A percentile compares a stretch with the other conserved stretches of the same genome.
Evolutionary conservation across 2,797 vertebrate species (phyloP).

Genomic region (Chlorospingus flavigularis): DNA sequence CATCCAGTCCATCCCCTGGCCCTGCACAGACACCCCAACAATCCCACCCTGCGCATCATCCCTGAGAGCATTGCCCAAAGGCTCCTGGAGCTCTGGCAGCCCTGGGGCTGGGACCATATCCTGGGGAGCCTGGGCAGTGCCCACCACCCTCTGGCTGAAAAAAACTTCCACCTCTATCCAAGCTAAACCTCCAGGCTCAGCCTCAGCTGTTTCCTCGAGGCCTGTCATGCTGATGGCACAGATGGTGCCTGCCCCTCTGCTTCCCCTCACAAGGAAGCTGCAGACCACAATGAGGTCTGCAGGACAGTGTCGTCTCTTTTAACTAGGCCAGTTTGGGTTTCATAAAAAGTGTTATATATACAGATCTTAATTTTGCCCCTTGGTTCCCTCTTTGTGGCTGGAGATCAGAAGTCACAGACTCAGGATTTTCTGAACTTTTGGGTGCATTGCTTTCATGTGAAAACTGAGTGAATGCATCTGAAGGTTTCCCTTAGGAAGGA

Average conservation of each 20-base stretch:
- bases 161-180: neutral
- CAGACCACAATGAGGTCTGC: neutral
- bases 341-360: fast-evolving
- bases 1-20: neutral
- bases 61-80: fast-evolving
- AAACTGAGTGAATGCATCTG: neutral
- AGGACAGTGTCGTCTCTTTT: neutral
- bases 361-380: neutral
- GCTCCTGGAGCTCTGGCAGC: neutral
- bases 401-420: neutral
- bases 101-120: fast-evolving
- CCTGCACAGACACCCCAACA: neutral
- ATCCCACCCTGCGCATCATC: neutral
- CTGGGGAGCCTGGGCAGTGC: neutral
- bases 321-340: neutral
- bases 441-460: neutral
- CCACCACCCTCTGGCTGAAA: neutral
- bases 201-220: neutral
- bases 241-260: neutral
- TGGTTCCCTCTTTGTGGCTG: neutral
- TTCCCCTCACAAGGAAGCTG: fast-evolving
- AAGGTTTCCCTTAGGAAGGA: neutral
- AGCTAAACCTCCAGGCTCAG: neutral
- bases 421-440: neutral
- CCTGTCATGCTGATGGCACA: neutral